phyloP scores from a whole-genome alignment of 1,140 invertebrate genomes.

The Contarinia nasturtii region DNA sequence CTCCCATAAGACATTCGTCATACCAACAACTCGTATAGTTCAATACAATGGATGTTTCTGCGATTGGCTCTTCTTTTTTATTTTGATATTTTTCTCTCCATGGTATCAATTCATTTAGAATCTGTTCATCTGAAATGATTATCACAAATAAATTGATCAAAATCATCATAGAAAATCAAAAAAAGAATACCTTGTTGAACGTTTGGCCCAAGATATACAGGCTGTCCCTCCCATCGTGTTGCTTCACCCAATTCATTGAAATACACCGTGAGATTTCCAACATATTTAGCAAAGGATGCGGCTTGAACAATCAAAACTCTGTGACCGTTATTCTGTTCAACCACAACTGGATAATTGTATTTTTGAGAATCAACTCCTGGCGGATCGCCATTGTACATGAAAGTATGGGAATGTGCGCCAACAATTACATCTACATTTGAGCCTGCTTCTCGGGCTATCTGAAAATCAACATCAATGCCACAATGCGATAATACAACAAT shows the following conservation, averaged over 20 bases:
- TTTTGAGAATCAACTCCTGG: conserved; percentile 31
- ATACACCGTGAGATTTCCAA: conserved; percentile 51
- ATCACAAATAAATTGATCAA: neutral
- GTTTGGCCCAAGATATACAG: conserved; percentile 45
- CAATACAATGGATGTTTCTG: conserved; percentile 31
- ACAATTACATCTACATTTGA: conserved; percentile 59
- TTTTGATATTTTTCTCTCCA: conserved; percentile 38
- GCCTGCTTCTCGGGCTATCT: conserved; percentile 41
- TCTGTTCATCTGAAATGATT: conserved; percentile 21
- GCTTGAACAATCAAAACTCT: conserved; percentile 51
- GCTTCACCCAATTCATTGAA: conserved; percentile 57
- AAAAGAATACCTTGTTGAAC: conserved; percentile 47
- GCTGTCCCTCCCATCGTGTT: conserved; percentile 44
- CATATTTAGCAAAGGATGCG: conserved; percentile 47
- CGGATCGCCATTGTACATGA: conserved; percentile 38
- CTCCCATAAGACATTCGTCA: conserved; percentile 58
- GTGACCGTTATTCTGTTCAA: conserved; percentile 31
- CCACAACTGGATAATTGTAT: conserved; percentile 44
- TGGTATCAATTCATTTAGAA: conserved; percentile 26
- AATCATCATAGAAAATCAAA: too few relatives aligned
- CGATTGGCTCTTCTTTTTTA: conserved; percentile 33
- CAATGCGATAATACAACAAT: conserved; percentile 65
- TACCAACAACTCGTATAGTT: conserved; percentile 32
- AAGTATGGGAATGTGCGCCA: conserved; percentile 68
- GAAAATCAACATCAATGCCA: conserved; percentile 45